Evolutionary conservation across 1,140 invertebrate species (phyloP).

Genomic region (Lerema accius): DNA sequence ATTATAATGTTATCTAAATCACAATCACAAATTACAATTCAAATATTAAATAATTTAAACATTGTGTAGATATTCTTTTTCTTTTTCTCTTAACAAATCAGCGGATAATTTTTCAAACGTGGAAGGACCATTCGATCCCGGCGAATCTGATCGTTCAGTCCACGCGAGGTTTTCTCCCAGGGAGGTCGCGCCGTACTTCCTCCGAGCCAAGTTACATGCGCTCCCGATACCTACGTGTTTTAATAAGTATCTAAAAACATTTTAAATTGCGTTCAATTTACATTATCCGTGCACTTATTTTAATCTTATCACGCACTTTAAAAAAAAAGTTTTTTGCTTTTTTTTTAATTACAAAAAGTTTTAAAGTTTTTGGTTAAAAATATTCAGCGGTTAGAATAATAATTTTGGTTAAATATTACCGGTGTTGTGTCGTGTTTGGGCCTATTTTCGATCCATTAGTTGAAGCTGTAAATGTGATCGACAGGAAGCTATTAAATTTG

Average conservation of each 20-base stretch:
- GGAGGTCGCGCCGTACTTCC: constrained; percentile 15
- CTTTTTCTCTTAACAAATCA: too few species aligned
- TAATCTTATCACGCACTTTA: neutral
- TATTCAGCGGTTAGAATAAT: too few species aligned
- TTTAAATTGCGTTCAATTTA: too few species aligned
- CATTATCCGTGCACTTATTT: neutral
- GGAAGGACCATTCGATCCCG: constrained; percentile 19
- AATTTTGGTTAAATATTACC: too few species aligned
- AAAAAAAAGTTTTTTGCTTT: neutral
- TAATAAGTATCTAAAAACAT: neutral
- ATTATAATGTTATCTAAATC: too few species aligned
- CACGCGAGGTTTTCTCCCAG: constrained; percentile 14
- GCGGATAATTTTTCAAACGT: constrained; percentile 12
- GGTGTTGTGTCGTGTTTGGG: constrained; percentile 15
- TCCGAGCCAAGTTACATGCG: constrained; percentile 14
- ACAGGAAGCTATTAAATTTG: constrained; percentile 28
- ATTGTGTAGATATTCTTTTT: too few species aligned
- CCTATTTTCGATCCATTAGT: neutral
- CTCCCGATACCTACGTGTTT: constrained; percentile 13
- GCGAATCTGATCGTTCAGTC: constrained; percentile 8
- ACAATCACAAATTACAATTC: constrained; percentile 8
- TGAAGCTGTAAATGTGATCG: neutral
- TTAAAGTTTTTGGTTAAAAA: too few species aligned
- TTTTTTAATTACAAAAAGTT: neutral
- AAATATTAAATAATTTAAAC: too few species aligned